Conservation (phyloP, 2,113 vertebrate genomes). For the Butorides virescens region DNA sequence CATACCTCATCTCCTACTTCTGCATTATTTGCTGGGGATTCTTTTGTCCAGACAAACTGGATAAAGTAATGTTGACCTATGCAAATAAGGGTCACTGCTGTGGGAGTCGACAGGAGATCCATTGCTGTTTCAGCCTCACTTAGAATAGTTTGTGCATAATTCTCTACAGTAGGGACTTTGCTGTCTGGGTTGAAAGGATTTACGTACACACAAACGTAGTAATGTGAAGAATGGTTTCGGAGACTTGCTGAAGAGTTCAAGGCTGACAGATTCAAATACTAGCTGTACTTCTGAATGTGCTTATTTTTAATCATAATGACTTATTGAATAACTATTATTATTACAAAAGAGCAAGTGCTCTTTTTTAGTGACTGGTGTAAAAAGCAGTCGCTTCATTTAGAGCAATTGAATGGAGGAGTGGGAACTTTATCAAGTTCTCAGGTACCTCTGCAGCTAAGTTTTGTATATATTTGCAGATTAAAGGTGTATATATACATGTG, state of each 20-base stretch:
- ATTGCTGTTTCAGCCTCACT: neutral
- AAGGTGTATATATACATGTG: neutral
- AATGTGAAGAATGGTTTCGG: neutral
- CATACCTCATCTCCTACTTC: neutral
- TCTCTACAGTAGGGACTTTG: neutral
- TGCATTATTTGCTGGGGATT: neutral
- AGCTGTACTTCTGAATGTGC: neutral
- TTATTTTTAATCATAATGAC: conserved; percentile 4
- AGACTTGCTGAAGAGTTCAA: neutral
- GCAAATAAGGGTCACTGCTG: neutral
- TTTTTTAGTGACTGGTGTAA: neutral
- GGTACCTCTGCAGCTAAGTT: neutral
- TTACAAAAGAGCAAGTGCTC: neutral
- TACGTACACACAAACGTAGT: neutral
- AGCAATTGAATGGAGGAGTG: neutral
- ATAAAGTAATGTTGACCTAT: neutral
- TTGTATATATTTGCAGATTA: neutral
- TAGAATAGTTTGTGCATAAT: neutral
- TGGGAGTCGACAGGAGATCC: neutral
- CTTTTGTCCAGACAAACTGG: neutral
- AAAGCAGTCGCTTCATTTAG: neutral
- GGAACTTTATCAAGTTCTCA: neutral
- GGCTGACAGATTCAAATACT: neutral
- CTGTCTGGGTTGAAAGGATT: neutral
- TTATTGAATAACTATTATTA: neutral